A percentile compares a stretch with the other conserved stretches of the same genome.
Evolutionary conservation across 1,140 invertebrate genomes (phyloP).

Genomic region (Lamellibrachia luymesi): DNA sequence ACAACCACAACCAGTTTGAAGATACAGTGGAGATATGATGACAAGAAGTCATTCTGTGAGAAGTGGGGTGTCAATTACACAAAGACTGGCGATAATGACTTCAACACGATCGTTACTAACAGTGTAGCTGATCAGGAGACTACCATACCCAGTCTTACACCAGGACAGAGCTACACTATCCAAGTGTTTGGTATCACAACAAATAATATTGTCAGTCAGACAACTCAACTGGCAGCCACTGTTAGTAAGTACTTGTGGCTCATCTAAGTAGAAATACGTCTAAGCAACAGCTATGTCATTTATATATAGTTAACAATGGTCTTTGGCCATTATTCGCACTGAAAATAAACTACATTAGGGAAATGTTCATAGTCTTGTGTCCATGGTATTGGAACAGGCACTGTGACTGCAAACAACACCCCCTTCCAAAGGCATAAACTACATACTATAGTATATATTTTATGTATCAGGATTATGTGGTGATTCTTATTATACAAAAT

Average conservation of each 20-base stretch:
- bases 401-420: no score
- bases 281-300: no score
- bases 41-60: background rate
- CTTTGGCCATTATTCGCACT: no score
- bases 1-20: background rate
- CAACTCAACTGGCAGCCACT: background rate
- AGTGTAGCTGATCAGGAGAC: background rate
- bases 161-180: background rate
- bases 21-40: background rate
- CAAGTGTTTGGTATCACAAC: background rate
- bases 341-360: no score
- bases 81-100: background rate
- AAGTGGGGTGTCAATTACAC: background rate
- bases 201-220: background rate
- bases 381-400: no score
- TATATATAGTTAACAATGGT: no score
- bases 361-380: no score
- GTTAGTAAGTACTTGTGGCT: background rate
- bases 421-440: no score
- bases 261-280: no score
- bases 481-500: no score
- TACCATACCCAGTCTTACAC: background rate
- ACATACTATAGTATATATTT: no score
- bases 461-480: no score
- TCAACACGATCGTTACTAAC: background rate